Evolutionary conservation across 2,797 vertebrate genomes (phyloP).

Genomic region (Urocyon cinereoargenteus): DNA sequence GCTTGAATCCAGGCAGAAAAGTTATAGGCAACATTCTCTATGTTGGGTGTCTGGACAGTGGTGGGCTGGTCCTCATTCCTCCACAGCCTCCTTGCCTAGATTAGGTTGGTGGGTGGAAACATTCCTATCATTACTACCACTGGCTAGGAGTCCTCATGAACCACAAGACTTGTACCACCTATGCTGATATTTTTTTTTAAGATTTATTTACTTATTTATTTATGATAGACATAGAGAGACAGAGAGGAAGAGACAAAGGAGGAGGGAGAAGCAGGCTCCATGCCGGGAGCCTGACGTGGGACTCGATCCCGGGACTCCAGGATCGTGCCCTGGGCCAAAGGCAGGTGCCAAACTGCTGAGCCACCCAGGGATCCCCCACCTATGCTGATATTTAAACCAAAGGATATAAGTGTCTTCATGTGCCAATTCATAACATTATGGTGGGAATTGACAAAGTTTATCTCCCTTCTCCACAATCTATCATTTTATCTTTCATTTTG

Average conservation of each 20-base stretch:
- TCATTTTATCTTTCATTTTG: neutral
- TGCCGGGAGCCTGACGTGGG: too few relatives aligned
- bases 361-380: too few relatives aligned
- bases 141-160: neutral
- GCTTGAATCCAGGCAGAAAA: neutral
- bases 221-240: too few relatives aligned
- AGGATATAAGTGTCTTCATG: neutral
- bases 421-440: neutral
- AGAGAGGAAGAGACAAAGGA: too few relatives aligned
- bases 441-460: neutral
- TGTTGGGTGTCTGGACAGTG: neutral
- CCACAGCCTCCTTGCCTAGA: neutral
- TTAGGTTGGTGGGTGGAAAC: neutral
- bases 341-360: too few relatives aligned
- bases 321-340: too few relatives aligned
- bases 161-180: neutral
- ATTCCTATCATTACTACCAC: neutral
- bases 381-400: neutral
- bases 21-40: neutral
- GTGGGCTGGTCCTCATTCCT: too few relatives aligned
- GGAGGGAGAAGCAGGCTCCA: too few relatives aligned
- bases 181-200: neutral
- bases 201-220: too few relatives aligned
- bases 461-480: neutral
- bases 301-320: too few relatives aligned